These are phyloP conservation scores for Drosophila bifasciata DNA, from an alignment of 1,140 invertebrate genomes.

Conservation along the genomic window DNA sequence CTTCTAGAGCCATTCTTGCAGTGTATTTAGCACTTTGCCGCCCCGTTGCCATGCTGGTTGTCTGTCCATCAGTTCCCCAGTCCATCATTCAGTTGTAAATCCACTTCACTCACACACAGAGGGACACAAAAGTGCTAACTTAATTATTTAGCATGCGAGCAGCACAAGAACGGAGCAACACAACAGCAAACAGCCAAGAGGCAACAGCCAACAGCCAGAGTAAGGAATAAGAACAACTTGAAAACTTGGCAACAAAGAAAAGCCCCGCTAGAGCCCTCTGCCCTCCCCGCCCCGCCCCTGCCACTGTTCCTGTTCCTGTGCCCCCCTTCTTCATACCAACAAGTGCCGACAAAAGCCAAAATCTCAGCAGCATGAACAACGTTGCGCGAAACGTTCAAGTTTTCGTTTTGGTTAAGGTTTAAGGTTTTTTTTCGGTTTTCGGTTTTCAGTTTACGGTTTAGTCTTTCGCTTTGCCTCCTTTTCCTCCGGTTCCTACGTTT, in stretches of 20 bases:
- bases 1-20: background rate
- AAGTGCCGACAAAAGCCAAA: conserved; percentile 53
- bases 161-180: conserved; percentile 12
- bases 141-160: conserved; percentile 79
- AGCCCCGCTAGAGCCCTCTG: conserved; percentile 44
- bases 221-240: conserved; percentile 58
- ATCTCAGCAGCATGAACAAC: conserved; percentile 46
- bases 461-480: conserved; percentile 12
- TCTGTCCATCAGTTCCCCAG: conserved; percentile 35
- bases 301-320: background rate
- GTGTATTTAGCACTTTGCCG: background rate
- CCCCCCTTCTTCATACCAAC: background rate
- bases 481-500: conserved; percentile 48
- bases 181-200: conserved; percentile 32
- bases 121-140: conserved; percentile 76
- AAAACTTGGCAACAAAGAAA: conserved; percentile 73
- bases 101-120: conserved; percentile 43
- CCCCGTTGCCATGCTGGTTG: conserved; percentile 9
- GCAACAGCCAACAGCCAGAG: no score
- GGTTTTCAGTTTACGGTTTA: conserved; percentile 39
- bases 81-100: conserved; percentile 69
- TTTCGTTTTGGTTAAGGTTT: conserved; percentile 44
- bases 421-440: conserved; percentile 20
- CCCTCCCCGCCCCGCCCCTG: background rate
- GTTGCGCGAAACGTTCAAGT: conserved; percentile 49